A percentile compares a stretch with the other conserved stretches of the same genome.
Evolutionary conservation across 2,797 vertebrate species (phyloP).

Genomic region (Rhinichthys osculus): DNA sequence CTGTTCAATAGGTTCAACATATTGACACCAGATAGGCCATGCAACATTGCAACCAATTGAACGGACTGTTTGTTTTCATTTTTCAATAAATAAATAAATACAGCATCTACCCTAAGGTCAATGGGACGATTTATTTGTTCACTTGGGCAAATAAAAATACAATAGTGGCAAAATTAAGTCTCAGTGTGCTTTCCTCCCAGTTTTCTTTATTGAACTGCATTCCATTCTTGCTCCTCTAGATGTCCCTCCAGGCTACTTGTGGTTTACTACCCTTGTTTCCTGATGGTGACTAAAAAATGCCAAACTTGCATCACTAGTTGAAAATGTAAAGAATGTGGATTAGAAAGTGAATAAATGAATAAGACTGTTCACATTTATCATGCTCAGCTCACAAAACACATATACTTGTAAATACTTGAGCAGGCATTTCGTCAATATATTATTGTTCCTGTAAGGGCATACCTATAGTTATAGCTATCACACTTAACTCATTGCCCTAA

Average conservation of each 20-base stretch:
- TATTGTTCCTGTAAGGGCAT: neutral
- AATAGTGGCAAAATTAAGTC: neutral
- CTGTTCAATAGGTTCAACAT: neutral
- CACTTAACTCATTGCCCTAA: neutral
- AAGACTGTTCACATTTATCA: neutral
- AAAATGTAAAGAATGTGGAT: conserved; percentile 23
- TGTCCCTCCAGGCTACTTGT: conserved; percentile 35
- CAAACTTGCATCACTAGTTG: conserved; percentile 1
- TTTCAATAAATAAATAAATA: neutral
- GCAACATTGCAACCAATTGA: neutral
- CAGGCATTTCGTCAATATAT: neutral
- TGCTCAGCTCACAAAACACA: neutral
- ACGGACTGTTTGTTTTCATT: neutral
- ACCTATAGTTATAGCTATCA: neutral
- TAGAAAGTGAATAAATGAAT: neutral
- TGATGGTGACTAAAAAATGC: conserved; percentile 5
- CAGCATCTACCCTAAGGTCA: neutral
- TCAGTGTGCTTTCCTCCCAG: neutral
- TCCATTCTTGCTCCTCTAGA: conserved; percentile 38
- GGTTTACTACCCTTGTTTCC: neutral
- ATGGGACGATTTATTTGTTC: neutral
- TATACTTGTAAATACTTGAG: neutral
- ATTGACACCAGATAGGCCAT: neutral
- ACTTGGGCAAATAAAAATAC: neutral
- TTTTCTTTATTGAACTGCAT: conserved; percentile 10